Evolutionary conservation across 2,888 invertebrate genomes (phyloP).

Genomic region (Limnephilus rhombicus): DNA sequence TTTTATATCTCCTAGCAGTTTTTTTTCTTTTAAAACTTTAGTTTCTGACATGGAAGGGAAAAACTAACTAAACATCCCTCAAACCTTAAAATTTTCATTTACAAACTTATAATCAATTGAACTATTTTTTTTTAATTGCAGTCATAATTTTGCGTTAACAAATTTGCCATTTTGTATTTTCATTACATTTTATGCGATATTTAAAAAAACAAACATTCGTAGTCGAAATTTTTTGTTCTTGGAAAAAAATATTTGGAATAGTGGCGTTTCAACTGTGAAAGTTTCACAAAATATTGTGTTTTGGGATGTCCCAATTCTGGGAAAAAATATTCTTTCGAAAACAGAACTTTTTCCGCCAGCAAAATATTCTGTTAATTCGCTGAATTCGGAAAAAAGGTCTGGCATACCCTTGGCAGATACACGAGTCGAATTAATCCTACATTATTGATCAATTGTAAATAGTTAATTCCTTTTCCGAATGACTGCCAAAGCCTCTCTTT

Average conservation of each 20-base stretch:
- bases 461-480: not conserved
- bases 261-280: no score
- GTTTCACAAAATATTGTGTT: no score
- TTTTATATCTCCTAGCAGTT: not conserved
- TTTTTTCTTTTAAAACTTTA: not conserved
- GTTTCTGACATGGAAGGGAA: not conserved
- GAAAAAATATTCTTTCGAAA: no score
- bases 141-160: no score
- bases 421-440: not conserved
- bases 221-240: no score
- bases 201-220: no score
- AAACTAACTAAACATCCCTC: not conserved
- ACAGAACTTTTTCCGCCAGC: not conserved
- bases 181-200: no score
- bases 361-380: not conserved
- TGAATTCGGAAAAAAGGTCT: not conserved
- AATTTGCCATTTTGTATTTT: not conserved
- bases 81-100: not conserved
- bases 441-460: conserved; percentile 1
- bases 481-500: not conserved
- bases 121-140: no score
- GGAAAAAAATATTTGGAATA: no score
- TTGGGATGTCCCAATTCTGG: no score
- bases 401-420: not conserved
- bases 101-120: no score